Percentiles rank a stretch among this genome's conserved stretches.
phyloP scores from a whole-genome alignment of 2,113 vertebrate species.

The Pachyramphus minor region DNA sequence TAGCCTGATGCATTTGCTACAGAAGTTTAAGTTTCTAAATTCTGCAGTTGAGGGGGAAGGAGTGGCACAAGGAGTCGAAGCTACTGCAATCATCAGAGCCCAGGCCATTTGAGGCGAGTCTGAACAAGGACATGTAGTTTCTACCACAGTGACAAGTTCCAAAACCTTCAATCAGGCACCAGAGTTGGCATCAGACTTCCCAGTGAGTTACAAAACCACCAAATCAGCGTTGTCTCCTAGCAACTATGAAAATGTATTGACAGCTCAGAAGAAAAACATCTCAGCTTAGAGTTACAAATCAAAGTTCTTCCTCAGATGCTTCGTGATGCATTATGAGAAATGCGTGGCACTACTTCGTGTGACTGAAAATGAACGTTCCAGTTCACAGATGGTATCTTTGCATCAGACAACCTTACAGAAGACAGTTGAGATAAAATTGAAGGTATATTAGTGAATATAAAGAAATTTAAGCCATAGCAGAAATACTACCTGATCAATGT shows the following conservation, averaged over 20 bases:
- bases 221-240: background rate
- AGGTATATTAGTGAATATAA: background rate
- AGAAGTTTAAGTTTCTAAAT: background rate
- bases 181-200: background rate
- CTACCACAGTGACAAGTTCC: background rate
- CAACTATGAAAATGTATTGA: background rate
- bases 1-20: background rate
- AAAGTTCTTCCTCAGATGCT: background rate
- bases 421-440: background rate
- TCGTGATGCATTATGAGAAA: background rate
- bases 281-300: background rate
- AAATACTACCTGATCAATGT: constrained; percentile 42
- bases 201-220: background rate
- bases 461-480: background rate
- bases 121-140: background rate
- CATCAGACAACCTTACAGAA: background rate
- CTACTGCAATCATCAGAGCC: background rate
- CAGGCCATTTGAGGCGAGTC: background rate
- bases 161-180: background rate
- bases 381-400: background rate
- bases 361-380: background rate
- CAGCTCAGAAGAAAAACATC: background rate
- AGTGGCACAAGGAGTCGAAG: background rate
- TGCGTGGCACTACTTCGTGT: rapidly evolving
- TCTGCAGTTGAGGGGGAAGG: background rate